Evolutionary conservation across 2,888 invertebrate species (phyloP).

Genomic region (Gymnocheta viridis): DNA sequence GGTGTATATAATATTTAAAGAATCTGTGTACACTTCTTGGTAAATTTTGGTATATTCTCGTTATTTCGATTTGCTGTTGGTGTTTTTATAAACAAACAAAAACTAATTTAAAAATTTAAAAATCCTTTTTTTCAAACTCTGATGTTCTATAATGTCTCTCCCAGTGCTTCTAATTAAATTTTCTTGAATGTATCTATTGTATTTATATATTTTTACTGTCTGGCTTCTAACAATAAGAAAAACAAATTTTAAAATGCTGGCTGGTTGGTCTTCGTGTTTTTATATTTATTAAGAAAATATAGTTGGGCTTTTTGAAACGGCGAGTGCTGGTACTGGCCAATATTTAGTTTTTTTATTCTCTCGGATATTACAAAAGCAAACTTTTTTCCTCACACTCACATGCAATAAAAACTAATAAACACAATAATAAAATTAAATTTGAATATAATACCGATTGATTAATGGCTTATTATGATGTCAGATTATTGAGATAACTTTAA

Average conservation of each 20-base stretch:
- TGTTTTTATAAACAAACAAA: too few relatives aligned
- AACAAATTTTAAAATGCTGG: conserved; percentile 11
- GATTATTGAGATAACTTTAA: conserved; percentile 80
- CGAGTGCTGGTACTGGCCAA: conserved; percentile 20
- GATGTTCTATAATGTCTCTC: background rate
- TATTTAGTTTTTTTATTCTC: conserved; percentile 22
- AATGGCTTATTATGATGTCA: conserved; percentile 81
- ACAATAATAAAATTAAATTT: conserved; percentile 58
- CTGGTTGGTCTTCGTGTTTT: conserved; percentile 6
- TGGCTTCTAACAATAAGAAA: conserved; percentile 32
- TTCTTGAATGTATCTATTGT: background rate
- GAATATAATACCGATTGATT: conserved; percentile 77
- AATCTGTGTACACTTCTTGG: too few relatives aligned
- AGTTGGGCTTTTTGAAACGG: background rate
- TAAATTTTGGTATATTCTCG: too few relatives aligned
- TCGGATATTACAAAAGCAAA: conserved; percentile 30
- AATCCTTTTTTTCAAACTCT: too few relatives aligned
- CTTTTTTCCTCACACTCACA: background rate
- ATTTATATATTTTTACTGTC: conserved; percentile 10
- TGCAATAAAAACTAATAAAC: conserved; percentile 21
- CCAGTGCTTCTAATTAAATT: conserved; percentile 1
- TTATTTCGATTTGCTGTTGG: too few relatives aligned
- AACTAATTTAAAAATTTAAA: too few relatives aligned
- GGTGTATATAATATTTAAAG: too few relatives aligned
- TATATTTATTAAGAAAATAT: too few relatives aligned